Percentiles rank a stretch among this genome's conserved stretches.
Conservation (phyloP, 2,113 vertebrate genomes). For the Cebus imitator region DNA sequence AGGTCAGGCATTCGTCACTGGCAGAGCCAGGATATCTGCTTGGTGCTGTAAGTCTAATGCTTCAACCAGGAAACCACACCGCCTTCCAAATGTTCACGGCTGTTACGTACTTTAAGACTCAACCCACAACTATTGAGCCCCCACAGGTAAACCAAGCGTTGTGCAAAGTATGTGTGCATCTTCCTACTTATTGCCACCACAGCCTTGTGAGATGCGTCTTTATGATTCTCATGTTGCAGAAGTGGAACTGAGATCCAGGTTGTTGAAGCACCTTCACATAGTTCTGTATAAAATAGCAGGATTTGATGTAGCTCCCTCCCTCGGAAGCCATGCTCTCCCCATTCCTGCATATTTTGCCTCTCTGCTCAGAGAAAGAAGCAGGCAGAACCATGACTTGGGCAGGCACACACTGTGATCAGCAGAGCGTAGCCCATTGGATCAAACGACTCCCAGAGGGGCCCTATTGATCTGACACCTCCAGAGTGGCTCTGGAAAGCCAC, state of each 20-base stretch:
- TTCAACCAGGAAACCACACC: neutral
- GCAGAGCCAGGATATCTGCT: neutral
- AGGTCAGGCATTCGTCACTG: neutral
- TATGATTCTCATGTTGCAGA: neutral
- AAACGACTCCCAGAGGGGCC: neutral
- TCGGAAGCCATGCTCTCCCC: rapidly evolving
- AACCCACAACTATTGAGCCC: too few relatives aligned
- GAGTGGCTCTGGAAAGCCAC: neutral
- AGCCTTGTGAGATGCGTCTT: neutral
- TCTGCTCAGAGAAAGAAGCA: neutral
- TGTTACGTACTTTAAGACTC: neutral
- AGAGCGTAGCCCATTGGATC: too few relatives aligned
- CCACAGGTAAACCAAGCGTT: neutral
- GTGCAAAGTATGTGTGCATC: too few relatives aligned
- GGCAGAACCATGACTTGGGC: too few relatives aligned
- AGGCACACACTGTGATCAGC: rapidly evolving
- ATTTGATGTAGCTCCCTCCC: neutral
- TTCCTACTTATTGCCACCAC: neutral
- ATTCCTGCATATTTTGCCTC: neutral
- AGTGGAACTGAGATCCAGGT: neutral
- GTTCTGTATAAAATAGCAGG: neutral
- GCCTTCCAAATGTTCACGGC: neutral
- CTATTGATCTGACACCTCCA: too few relatives aligned
- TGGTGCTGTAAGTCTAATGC: neutral
- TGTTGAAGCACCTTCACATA: neutral